Conservation (phyloP, 2,797 vertebrate genomes). For the Sebastes matsubarae region DNA sequence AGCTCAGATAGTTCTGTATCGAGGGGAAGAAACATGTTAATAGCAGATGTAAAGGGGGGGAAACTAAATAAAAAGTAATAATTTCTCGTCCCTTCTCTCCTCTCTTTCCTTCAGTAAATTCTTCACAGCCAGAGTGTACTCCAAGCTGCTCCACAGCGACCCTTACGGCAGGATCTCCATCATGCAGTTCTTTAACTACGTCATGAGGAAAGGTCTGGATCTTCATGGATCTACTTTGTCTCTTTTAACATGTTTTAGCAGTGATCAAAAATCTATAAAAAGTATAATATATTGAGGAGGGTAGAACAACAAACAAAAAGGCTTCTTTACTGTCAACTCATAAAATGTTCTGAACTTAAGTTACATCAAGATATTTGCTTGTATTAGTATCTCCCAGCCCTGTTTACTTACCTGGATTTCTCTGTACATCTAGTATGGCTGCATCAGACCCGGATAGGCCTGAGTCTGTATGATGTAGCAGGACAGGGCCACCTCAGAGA, state of each 20-base stretch:
- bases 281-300: background rate
- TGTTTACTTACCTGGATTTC: background rate
- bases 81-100: background rate
- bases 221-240: background rate
- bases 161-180: constrained; percentile 97
- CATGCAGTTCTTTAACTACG: constrained; percentile 99
- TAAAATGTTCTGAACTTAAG: background rate
- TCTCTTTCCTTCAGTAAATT: constrained; percentile 85
- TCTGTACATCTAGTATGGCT: constrained; percentile 89
- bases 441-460: constrained; percentile 97
- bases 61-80: background rate
- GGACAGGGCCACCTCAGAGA: constrained; percentile 97
- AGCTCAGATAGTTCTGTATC: background rate
- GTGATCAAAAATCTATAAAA: background rate
- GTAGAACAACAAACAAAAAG: background rate
- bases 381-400: background rate
- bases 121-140: constrained; percentile 95
- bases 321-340: background rate
- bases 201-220: constrained; percentile 96
- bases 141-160: constrained; percentile 94
- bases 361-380: background rate
- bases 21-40: background rate
- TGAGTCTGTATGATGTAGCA: constrained; percentile 97
- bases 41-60: background rate
- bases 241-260: background rate